These are phyloP conservation scores for Psilopogon haemacephalus DNA, from an alignment of 2,113 vertebrate species.

Conservation along the genomic window DNA sequence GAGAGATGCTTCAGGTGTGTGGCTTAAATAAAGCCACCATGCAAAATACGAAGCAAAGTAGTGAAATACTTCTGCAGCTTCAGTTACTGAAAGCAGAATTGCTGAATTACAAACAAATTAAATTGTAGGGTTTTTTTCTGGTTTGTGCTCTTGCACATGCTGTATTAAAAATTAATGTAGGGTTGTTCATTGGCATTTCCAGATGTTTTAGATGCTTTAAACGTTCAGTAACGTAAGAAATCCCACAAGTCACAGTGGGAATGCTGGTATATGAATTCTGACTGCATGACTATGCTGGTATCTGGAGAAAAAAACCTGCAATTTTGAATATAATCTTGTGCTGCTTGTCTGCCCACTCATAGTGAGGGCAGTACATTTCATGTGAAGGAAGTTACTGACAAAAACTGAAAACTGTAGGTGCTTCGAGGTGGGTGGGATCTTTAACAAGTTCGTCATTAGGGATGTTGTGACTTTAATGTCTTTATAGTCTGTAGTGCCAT, in stretches of 20 bases:
- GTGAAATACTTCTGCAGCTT: not conserved
- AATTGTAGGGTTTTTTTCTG: not conserved
- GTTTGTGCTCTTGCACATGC: not conserved
- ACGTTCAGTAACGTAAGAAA: not conserved
- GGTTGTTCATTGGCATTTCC: not conserved
- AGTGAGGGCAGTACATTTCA: not conserved
- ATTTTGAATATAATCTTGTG: not conserved
- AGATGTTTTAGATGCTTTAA: not conserved
- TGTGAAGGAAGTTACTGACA: not conserved
- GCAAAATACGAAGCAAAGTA: not conserved
- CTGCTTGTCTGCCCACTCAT: not conserved
- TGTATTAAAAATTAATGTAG: rapidly evolving
- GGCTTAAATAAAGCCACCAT: not conserved
- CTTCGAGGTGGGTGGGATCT: not conserved
- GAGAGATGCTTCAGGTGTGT: not conserved
- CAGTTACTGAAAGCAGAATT: not conserved
- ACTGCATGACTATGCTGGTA: not conserved
- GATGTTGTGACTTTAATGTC: not conserved
- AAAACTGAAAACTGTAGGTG: not conserved
- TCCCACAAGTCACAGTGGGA: not conserved
- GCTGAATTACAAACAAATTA: not conserved
- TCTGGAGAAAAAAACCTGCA: not conserved
- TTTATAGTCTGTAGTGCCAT: not conserved
- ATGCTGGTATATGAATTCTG: not conserved
- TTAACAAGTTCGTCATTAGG: not conserved